These are phyloP conservation scores for Epirrhoe tristata DNA, from an alignment of 2,888 invertebrate genomes.

Conservation along the genomic window DNA sequence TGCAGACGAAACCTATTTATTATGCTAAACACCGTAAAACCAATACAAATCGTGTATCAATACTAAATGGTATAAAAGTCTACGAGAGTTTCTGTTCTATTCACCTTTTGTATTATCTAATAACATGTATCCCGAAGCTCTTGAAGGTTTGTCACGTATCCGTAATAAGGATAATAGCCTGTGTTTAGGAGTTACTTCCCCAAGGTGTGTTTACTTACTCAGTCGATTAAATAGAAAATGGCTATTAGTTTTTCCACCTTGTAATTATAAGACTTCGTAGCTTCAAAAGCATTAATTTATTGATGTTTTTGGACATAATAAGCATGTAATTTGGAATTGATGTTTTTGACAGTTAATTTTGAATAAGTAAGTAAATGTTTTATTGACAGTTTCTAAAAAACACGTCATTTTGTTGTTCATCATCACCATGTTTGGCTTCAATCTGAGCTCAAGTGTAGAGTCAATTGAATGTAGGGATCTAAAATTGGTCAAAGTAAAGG, in stretches of 20 bases:
- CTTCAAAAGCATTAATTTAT: not conserved
- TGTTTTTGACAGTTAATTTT: no score
- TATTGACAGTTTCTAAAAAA: no score
- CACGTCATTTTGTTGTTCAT: no score
- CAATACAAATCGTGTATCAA: no score
- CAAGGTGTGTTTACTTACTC: slow-evolving; percentile 29
- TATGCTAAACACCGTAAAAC: no score
- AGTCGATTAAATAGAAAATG: slow-evolving; percentile 23
- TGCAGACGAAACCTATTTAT: no score
- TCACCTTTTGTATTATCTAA: not conserved
- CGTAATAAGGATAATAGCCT: slow-evolving; percentile 46
- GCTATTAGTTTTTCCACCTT: slow-evolving; percentile 10
- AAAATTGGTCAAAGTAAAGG: no score
- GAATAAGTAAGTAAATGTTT: no score
- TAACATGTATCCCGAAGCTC: slow-evolving; percentile 25
- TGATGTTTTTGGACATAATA: not conserved
- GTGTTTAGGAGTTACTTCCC: slow-evolving; percentile 42
- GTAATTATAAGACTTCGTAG: slow-evolving; percentile 1
- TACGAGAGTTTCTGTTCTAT: slow-evolving; percentile 21
- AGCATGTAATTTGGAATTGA: no score
- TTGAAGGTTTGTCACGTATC: slow-evolving; percentile 50
- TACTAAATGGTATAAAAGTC: not conserved
- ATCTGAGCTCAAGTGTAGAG: no score
- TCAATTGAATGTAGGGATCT: no score
- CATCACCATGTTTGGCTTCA: no score